Percentiles rank a stretch among this genome's conserved stretches.
Conservation (phyloP, 2,888 invertebrate genomes). For the Pyrocoelia pectoralis region DNA sequence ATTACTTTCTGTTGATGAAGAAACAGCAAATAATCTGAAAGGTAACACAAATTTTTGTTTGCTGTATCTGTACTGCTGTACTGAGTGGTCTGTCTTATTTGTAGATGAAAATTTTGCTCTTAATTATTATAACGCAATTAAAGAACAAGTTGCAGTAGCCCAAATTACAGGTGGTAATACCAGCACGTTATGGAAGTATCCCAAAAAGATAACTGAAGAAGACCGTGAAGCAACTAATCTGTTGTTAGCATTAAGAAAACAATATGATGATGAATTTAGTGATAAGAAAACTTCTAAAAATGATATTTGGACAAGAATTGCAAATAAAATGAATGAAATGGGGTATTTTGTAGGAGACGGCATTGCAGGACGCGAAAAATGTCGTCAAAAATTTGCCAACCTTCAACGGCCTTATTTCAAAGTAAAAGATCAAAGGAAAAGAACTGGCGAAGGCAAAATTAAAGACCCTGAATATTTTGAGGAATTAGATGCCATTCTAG, state of each 20-base stretch:
- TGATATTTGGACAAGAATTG: slow-evolving; percentile 8
- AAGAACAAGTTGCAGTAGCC: background rate
- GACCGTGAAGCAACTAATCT: background rate
- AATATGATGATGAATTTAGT: slow-evolving; percentile 17
- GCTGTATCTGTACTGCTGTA: background rate
- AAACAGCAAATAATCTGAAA: slow-evolving; percentile 9
- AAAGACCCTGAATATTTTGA: slow-evolving; percentile 8
- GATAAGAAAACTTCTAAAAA: slow-evolving; percentile 30
- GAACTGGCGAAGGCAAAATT: background rate
- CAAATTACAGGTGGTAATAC: slow-evolving; percentile 1
- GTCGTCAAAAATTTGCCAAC: slow-evolving; percentile 8
- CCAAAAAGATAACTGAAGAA: slow-evolving; percentile 1
- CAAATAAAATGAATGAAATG: slow-evolving; percentile 3
- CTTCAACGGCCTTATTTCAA: slow-evolving; percentile 1
- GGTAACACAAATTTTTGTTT: slow-evolving; percentile 3
- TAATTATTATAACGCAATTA: slow-evolving; percentile 8
- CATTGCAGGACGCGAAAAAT: slow-evolving; percentile 4
- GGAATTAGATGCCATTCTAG: slow-evolving; percentile 6
- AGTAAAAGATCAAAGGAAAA: slow-evolving; percentile 5
- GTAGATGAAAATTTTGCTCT: background rate
- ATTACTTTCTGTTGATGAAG: slow-evolving; percentile 9
- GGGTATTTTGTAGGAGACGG: slow-evolving; percentile 7
- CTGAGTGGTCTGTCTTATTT: slow-evolving; percentile 6
- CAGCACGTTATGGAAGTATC: background rate
- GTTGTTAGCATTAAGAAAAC: slow-evolving; percentile 12